phyloP scores from a whole-genome alignment of 2,797 vertebrate genomes.

The Channallabes apus region DNA sequence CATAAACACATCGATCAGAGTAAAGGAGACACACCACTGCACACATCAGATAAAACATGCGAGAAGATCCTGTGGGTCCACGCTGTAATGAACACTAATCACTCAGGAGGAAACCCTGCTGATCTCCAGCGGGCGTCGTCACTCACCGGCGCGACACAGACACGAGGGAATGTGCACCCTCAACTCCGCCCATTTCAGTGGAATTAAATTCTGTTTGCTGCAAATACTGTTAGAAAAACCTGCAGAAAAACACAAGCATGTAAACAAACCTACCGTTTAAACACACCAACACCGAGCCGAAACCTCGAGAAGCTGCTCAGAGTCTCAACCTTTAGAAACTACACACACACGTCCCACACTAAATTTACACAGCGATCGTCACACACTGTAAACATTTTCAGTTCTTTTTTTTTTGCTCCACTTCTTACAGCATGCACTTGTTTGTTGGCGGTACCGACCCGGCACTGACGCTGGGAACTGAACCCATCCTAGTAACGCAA shows the following conservation, averaged over 20 bases:
- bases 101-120: background rate
- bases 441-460: too few relatives aligned
- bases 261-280: background rate
- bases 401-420: too few relatives aligned
- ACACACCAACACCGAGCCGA: background rate
- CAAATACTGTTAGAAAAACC: conserved; percentile 77
- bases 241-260: conserved; percentile 66
- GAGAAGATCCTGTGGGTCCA: background rate
- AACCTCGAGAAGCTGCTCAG: background rate
- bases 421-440: too few relatives aligned
- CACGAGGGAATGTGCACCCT: conserved; percentile 68
- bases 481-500: too few relatives aligned
- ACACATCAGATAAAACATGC: background rate
- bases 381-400: too few relatives aligned
- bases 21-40: background rate
- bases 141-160: conserved; percentile 78
- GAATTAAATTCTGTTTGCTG: conserved; percentile 83
- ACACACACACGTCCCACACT: too few relatives aligned
- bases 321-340: too few relatives aligned
- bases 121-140: background rate
- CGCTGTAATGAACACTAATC: background rate
- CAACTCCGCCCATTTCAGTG: conserved; percentile 77
- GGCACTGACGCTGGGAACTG: too few relatives aligned
- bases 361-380: too few relatives aligned
- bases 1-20: background rate